Base-by-base conservation (phyloP, 2,888 invertebrate species). In the Seladonia tumulorum region DNA sequence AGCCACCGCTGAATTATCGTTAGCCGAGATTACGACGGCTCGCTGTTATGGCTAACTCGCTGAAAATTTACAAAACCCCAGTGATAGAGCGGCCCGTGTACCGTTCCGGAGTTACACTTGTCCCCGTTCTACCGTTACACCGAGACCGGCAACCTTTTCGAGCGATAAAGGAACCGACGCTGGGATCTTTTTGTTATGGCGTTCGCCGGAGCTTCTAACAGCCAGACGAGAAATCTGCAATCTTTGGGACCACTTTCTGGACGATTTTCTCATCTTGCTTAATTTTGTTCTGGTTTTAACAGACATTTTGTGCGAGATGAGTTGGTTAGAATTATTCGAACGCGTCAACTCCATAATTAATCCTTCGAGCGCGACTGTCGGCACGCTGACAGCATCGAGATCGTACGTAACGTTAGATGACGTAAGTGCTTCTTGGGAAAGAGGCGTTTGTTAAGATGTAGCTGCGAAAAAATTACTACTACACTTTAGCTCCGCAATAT, bases 1-100 rank as follows among this genome's bases (percentile, higher is more conserved):
- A 86, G 53, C 82, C 82, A 71, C 70, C 78, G 83, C 60, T 90
- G 88, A 90, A 86, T 89, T 90, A 89, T 90, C 88, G 86, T 83
- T 71, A 76, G 45, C 57, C 80, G 82, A 85, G 89, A 90, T 90
- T 90, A 89, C 85, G 49, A 47, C 75, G 68, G 49, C 80, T 25
- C 79, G 49, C 76, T 83, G 82, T 83, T 88, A 85, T 80, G 88
- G 88, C 79, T 78, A 76, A 79, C 80, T 83, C 53, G 84, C 16
- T 68, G 78, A 82, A 79, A 89, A 89, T 90, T 88, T 84, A 86
- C 83, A 81, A 86, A 85, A 88, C 81, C 71, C 73, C 57, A 49
- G 81, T 66, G 87, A 82, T 66, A 73, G 35, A 74, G 53, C 79
- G 63, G 39, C 60, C 53, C 73, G 72, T 66, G 73, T 49, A 53